Evolutionary conservation across 1,140 invertebrate species (phyloP).

Genomic region (Drosophila ficusphila): DNA sequence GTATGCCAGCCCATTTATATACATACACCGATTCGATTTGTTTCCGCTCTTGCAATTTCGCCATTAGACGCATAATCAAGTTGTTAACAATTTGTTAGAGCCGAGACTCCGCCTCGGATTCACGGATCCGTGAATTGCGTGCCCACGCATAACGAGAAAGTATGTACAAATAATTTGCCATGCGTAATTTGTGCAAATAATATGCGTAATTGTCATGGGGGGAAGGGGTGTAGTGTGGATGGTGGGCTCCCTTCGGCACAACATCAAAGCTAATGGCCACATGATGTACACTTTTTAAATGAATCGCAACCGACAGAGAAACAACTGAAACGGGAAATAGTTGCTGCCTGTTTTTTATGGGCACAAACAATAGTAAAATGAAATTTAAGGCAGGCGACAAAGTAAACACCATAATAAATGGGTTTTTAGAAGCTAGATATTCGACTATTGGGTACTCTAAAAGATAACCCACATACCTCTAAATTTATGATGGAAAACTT

Average conservation of each 20-base stretch:
- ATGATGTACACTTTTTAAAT: constrained; percentile 47
- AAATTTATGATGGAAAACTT: too few species aligned
- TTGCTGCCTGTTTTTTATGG: constrained; percentile 59
- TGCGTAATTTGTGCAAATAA: constrained; percentile 82
- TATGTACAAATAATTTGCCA: constrained; percentile 72
- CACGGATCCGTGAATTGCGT: constrained; percentile 46
- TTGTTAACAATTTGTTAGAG: constrained; percentile 76
- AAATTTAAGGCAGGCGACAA: constrained; percentile 73
- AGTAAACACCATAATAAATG: constrained; percentile 71
- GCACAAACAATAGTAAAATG: constrained; percentile 58
- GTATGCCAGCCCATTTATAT: constrained; percentile 4
- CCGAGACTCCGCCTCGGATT: constrained; percentile 54
- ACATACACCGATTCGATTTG: constrained; percentile 5
- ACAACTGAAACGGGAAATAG: constrained; percentile 36
- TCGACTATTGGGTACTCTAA: constrained; percentile 31
- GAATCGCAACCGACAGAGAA: constrained; percentile 60
- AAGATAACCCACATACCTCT: too few species aligned
- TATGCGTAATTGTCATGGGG: constrained; percentile 67
- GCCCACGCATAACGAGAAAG: constrained; percentile 62
- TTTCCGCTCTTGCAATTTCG: constrained; percentile 58
- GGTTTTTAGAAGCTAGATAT: neutral
- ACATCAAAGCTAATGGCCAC: constrained; percentile 65
- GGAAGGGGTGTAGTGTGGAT: neutral
- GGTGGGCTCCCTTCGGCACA: constrained; percentile 20
- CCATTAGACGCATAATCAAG: constrained; percentile 79